Conservation (phyloP, 2,113 vertebrate genomes). For the Spilogale gracilis region DNA sequence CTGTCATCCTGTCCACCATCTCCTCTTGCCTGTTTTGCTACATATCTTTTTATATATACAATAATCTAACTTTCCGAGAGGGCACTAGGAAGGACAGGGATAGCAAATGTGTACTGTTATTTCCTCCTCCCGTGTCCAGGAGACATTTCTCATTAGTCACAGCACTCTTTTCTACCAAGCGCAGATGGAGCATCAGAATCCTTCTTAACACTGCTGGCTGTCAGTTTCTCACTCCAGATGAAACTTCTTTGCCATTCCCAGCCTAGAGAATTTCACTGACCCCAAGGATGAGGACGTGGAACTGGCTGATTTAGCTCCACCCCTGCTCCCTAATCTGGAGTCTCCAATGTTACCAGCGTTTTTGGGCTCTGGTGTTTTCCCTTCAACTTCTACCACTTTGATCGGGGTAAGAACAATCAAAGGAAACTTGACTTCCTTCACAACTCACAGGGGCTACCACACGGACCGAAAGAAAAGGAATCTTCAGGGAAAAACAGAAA, state of each 20-base stretch:
- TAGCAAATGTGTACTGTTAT: background rate
- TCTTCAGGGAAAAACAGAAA: conserved; percentile 65
- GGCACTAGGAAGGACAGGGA: background rate
- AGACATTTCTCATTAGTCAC: background rate
- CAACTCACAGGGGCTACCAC: conserved; percentile 13
- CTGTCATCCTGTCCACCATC: background rate
- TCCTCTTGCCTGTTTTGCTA: background rate
- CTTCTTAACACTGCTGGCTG: background rate
- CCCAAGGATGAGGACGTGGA: background rate
- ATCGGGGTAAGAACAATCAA: conserved; percentile 79
- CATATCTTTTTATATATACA: background rate
- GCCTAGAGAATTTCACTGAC: background rate
- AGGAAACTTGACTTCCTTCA: conserved; percentile 82
- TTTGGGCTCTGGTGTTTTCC: conserved; percentile 63
- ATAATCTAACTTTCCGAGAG: conserved; percentile 2
- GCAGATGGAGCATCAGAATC: background rate
- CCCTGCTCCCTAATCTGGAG: background rate
- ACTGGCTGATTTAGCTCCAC: background rate
- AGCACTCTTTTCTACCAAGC: background rate
- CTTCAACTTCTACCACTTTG: conserved; percentile 75
- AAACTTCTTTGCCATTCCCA: background rate
- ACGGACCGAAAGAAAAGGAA: conserved; percentile 64
- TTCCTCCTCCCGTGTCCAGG: background rate
- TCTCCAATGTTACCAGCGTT: background rate
- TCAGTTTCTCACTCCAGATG: background rate